Conservation (phyloP, 30 jellyfish, hydroid and myxozoan genomes). For the Aurelia sp. region DNA sequence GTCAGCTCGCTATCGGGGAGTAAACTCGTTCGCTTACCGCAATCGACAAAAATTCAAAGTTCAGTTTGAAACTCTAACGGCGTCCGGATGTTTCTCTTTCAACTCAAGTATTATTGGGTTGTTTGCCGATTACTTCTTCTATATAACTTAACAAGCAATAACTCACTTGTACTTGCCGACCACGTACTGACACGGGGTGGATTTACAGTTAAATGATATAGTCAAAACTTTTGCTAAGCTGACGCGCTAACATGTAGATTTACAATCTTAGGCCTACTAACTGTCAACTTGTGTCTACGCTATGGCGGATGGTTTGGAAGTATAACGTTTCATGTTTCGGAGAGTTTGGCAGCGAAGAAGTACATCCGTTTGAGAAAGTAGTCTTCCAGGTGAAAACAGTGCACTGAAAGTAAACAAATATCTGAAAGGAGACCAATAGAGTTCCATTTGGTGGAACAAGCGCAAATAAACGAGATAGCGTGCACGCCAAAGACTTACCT, state of each 20-base stretch:
- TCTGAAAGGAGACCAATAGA: neutral
- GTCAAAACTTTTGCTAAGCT: too few relatives aligned
- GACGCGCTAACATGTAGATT: neutral
- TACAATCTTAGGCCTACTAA: neutral
- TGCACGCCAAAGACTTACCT: constrained; percentile 20
- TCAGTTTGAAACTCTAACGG: too few relatives aligned
- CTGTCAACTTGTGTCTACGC: neutral
- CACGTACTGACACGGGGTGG: neutral
- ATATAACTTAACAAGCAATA: neutral
- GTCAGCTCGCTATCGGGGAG: too few relatives aligned
- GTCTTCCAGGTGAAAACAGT: too few relatives aligned
- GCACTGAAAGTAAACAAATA: neutral
- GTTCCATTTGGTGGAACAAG: neutral
- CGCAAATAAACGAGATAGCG: neutral
- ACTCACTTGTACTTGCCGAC: neutral
- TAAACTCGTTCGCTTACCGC: too few relatives aligned
- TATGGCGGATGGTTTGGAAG: neutral
- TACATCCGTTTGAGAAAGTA: too few relatives aligned
- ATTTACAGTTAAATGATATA: neutral
- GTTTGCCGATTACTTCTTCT: neutral
- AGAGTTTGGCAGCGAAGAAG: neutral
- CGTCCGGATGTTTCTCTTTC: neutral
- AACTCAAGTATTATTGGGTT: neutral
- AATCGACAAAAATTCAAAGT: too few relatives aligned
- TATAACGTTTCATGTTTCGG: neutral